These are phyloP conservation scores for Drosophila watanabei DNA, from an alignment of 1,140 invertebrate genomes.

Conservation along the genomic window DNA sequence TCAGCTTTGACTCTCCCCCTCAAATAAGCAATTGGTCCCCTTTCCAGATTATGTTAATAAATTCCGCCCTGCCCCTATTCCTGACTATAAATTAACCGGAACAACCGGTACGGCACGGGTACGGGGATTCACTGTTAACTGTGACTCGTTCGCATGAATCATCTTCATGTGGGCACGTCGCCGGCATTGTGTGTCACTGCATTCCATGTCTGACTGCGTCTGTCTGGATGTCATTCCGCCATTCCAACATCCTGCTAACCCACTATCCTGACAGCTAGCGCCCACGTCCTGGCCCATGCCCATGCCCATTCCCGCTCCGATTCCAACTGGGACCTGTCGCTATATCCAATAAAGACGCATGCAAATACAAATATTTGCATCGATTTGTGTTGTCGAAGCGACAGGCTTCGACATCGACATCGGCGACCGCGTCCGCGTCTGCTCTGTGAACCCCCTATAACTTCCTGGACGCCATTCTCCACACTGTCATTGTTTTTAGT, in stretches of 20 bases:
- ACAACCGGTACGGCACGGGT: slow-evolving; percentile 21
- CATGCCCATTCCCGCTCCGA: background rate
- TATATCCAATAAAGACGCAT: slow-evolving; percentile 69
- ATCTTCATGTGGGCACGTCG: slow-evolving; percentile 50
- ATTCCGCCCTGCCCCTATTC: background rate
- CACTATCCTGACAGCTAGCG: slow-evolving; percentile 14
- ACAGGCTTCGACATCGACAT: slow-evolving; percentile 28
- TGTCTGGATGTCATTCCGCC: slow-evolving; percentile 23
- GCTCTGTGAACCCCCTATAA: background rate
- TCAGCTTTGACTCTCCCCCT: background rate
- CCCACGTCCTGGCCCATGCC: background rate
- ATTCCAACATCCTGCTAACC: slow-evolving; percentile 14
- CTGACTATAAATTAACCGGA: slow-evolving; percentile 34
- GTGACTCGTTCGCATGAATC: slow-evolving; percentile 44
- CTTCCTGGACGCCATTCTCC: slow-evolving; percentile 16
- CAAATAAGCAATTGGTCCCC: background rate
- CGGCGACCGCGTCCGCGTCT: background rate
- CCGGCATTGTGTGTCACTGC: slow-evolving; percentile 45
- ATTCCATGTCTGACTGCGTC: slow-evolving; percentile 34
- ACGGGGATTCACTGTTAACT: slow-evolving; percentile 2
- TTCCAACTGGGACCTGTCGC: slow-evolving; percentile 35
- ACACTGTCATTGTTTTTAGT: slow-evolving; percentile 70
- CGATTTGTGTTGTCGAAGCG: slow-evolving; percentile 75
- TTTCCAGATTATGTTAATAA: slow-evolving; percentile 6
- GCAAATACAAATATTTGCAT: slow-evolving; percentile 83